A percentile compares a stretch with the other conserved stretches of the same genome.
phyloP scores from a whole-genome alignment of 2,888 invertebrate genomes.

The Hirtodrosophila duncani region DNA sequence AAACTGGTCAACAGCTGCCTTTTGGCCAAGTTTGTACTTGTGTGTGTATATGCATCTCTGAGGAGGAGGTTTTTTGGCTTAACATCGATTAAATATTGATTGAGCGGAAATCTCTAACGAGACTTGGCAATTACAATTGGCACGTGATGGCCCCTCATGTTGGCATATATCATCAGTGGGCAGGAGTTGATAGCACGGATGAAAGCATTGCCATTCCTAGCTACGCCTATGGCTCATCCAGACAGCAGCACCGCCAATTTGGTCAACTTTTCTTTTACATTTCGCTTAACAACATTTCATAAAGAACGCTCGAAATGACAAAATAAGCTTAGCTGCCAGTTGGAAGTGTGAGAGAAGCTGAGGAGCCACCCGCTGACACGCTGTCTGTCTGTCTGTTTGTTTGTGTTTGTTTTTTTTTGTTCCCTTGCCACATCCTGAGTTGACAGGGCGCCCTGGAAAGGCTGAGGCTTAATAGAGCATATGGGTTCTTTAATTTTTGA shows the following conservation, averaged over 20 bases:
- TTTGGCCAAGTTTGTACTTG: not conserved
- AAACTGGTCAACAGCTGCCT: too few relatives aligned
- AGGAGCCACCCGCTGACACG: conserved; percentile 35
- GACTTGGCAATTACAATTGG: conserved; percentile 7
- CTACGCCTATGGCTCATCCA: too few relatives aligned
- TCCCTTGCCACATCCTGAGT: too few relatives aligned
- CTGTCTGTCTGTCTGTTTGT: too few relatives aligned
- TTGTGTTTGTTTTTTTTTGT: too few relatives aligned
- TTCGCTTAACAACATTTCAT: conserved; percentile 46
- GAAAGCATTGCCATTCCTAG: conserved; percentile 24
- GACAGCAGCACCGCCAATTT: too few relatives aligned
- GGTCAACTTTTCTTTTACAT: conserved; percentile 5
- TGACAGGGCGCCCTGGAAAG: too few relatives aligned
- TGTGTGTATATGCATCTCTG: too few relatives aligned
- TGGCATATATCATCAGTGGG: not conserved
- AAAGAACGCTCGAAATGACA: conserved; percentile 35
- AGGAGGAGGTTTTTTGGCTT: conserved; percentile 10
- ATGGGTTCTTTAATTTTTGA: too few relatives aligned
- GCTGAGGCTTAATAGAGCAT: too few relatives aligned
- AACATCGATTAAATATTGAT: conserved; percentile 9
- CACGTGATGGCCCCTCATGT: conserved; percentile 1
- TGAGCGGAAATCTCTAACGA: conserved; percentile 4
- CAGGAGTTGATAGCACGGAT: not conserved
- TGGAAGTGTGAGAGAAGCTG: too few relatives aligned
- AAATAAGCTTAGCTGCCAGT: conserved; percentile 37